phyloP scores from a whole-genome alignment of 2,797 vertebrate species.

The Crocidura indochinensis region DNA sequence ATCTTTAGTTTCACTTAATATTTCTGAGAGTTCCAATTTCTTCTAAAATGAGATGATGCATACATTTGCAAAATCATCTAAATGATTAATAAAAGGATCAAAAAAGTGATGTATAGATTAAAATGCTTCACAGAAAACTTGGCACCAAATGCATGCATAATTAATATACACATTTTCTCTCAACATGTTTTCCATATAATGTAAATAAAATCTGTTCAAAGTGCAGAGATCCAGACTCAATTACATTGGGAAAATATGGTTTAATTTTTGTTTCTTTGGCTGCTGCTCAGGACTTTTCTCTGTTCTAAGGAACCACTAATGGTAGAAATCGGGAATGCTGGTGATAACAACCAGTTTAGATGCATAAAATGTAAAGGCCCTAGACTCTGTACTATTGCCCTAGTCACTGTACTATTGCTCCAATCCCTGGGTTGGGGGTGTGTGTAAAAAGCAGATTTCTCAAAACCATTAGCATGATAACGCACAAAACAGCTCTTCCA shows the following conservation, averaged over 20 bases:
- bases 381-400: no score
- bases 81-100: conserved; percentile 16
- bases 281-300: no score
- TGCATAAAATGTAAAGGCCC: no score
- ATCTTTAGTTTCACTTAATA: not conserved
- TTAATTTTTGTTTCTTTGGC: not conserved
- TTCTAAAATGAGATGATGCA: conserved; percentile 54
- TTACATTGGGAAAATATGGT: not conserved
- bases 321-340: no score
- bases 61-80: conserved; percentile 32
- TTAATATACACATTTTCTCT: conserved; percentile 29
- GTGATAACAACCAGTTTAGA: no score
- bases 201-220: conserved; percentile 38
- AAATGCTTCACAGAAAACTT: conserved; percentile 29
- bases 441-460: not conserved
- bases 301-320: no score
- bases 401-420: no score
- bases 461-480: not conserved
- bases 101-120: not conserved
- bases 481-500: not conserved
- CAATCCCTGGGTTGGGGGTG: no score
- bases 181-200: conserved; percentile 8
- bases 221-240: conserved; percentile 27
- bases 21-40: conserved; percentile 55
- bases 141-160: not conserved